These are phyloP conservation scores for Cacoxenus indagator DNA, from an alignment of 2,888 invertebrate genomes.

Conservation along the genomic window DNA sequence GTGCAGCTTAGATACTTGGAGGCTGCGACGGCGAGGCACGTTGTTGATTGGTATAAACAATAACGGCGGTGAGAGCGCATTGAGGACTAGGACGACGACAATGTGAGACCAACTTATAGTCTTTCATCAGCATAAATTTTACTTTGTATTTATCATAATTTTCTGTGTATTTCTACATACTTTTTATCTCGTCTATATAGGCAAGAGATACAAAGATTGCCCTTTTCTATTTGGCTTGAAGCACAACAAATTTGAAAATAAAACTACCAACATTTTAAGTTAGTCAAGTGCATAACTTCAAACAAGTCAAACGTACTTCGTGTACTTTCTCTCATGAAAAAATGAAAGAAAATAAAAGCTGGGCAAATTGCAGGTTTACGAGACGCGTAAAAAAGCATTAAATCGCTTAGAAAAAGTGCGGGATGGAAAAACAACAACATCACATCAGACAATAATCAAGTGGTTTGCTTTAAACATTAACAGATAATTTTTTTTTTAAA, in stretches of 20 bases:
- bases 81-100: constrained; percentile 21
- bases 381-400: constrained; percentile 13
- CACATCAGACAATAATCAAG: not conserved
- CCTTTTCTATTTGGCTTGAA: not conserved
- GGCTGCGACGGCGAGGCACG: not conserved
- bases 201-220: not conserved
- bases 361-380: not conserved
- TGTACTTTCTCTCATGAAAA: constrained; percentile 8
- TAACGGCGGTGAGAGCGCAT: constrained; percentile 32
- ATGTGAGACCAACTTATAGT: constrained; percentile 30
- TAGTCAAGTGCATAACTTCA: not conserved
- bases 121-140: constrained; percentile 63
- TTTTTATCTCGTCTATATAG: no score
- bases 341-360: not conserved
- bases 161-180: constrained; percentile 26
- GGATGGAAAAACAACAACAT: not conserved
- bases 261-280: not conserved
- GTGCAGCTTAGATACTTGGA: not conserved
- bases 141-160: constrained; percentile 60
- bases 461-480: constrained; percentile 15
- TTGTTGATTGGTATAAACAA: constrained; percentile 15
- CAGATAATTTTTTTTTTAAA: constrained; percentile 6
- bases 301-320: not conserved
- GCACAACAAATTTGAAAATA: not conserved
- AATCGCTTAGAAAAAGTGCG: not conserved